Base-by-base conservation (phyloP, 2,888 invertebrate genomes). In the Tortrix viridana region DNA sequence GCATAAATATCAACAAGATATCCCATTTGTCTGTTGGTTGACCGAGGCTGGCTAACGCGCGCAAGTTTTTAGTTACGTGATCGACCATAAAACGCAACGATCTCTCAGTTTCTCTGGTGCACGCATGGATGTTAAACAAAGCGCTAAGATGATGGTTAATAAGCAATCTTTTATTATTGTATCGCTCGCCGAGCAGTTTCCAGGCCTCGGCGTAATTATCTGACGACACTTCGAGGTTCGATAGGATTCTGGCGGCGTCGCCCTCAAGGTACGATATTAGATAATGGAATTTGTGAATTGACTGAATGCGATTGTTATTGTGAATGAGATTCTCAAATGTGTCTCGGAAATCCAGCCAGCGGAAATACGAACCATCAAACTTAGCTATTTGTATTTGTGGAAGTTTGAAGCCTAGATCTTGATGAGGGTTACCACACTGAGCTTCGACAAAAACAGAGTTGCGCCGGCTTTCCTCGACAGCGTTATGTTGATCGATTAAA, bases 341-440 rank as follows among this genome's bases (percentile, higher is more conserved):
- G 20, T 73, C 72, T 1, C 69, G 65, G 47, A 71, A 73, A 22
- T 73, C 70, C 1, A 73, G 47, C 71, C 71, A 73, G 3, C 65
- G 67, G 38, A 71, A 70, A 59, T 69, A 69, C 16, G 69, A 20
- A 0, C 73, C 73, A 23, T 72, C 68, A 67, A 71, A 73, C 47
- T n/a, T n/a, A n/a, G n/a, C n/a, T n/a, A n/a, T n/a, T n/a, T n/a
- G n/a, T n/a, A n/a, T n/a, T 48, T 68, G 65, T 9, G 69, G 71
- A 9, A 73, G 52, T 47, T 67, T 69, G 16, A 71, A 41, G 19
- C 66, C 55, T 0, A 57, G 6, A 7, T 63, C 56, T 9, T 69
- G 48, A 53, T 65, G 49, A 49, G 68, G 43, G 47, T 44, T 47
- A 46, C 5, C 4, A 32, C 26, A 50, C 9, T 54, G 57, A 41